A percentile compares a stretch with the other conserved stretches of the same genome.
phyloP scores from a whole-genome alignment of 2,888 invertebrate species.

The Catonia carolina region DNA sequence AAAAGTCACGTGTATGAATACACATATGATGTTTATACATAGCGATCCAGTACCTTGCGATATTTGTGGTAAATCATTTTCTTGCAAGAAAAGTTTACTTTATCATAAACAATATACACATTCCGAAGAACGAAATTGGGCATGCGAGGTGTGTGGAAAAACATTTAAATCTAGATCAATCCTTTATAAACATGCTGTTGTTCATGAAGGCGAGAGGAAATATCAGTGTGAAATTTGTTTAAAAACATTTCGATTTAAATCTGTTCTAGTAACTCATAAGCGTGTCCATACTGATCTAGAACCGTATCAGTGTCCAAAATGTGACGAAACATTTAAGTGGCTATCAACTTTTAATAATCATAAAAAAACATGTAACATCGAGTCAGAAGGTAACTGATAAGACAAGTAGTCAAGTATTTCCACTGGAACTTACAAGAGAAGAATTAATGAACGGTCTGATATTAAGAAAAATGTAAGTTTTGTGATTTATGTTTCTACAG shows the following conservation, averaged over 20 bases:
- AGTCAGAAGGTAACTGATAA: too few relatives aligned
- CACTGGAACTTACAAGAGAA: too few relatives aligned
- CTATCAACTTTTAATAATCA: not conserved
- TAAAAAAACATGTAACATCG: not conserved
- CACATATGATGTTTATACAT: too few relatives aligned
- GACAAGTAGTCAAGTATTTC: too few relatives aligned
- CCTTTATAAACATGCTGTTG: not conserved
- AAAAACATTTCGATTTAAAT: not conserved
- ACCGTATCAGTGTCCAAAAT: not conserved
- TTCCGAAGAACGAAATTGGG: not conserved
- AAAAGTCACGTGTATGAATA: not conserved
- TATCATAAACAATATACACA: too few relatives aligned
- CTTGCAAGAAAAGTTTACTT: not conserved
- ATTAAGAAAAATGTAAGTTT: too few relatives aligned
- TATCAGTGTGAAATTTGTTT: not conserved
- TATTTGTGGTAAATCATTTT: conserved; percentile 13
- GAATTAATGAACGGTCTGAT: too few relatives aligned
- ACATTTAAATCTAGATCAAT: not conserved
- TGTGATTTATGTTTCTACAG: too few relatives aligned
- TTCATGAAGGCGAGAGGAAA: not conserved
- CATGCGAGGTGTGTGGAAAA: not conserved
- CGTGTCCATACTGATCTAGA: not conserved
- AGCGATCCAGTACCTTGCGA: not conserved
- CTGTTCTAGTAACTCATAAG: not conserved
- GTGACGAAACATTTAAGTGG: not conserved